These are phyloP conservation scores for Pseudomyrmex pallidus DNA, from an alignment of 1,140 invertebrate genomes.

Conservation along the genomic window DNA sequence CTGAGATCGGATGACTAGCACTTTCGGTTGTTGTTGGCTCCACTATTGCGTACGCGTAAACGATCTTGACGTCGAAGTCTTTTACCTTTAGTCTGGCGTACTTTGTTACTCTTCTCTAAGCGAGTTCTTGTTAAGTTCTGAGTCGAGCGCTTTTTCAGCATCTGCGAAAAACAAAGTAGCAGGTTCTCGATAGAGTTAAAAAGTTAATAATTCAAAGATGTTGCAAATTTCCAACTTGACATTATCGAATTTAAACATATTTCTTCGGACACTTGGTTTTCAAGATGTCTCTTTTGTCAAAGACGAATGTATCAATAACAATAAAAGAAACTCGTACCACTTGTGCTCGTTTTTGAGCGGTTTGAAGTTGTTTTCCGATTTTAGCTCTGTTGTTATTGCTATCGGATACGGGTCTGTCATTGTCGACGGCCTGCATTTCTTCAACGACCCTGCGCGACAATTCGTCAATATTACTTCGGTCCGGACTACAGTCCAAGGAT, in stretches of 20 bases:
- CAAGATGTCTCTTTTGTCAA: too few species aligned
- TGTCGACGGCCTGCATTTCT: constrained; percentile 60
- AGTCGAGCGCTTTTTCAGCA: constrained; percentile 85
- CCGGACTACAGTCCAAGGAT: constrained; percentile 11
- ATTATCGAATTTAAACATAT: too few species aligned
- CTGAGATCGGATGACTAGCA: constrained; percentile 86
- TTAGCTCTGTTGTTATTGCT: constrained; percentile 68
- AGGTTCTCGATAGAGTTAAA: background rate
- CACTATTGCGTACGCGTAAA: constrained; percentile 88
- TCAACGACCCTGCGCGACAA: constrained; percentile 12
- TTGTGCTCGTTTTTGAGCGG: constrained; percentile 71
- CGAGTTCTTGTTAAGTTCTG: constrained; percentile 86
- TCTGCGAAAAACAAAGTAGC: constrained; percentile 74
- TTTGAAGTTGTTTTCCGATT: constrained; percentile 72
- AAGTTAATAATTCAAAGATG: too few species aligned
- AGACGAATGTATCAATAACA: too few species aligned
- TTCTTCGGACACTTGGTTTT: too few species aligned
- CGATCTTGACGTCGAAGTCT: constrained; percentile 88
- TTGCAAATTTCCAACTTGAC: too few species aligned
- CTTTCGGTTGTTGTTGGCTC: constrained; percentile 91
- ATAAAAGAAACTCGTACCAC: constrained; percentile 69
- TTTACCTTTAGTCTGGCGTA: constrained; percentile 85
- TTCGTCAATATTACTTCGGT: constrained; percentile 37
- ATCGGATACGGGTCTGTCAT: constrained; percentile 56
- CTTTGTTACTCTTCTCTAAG: constrained; percentile 88